Evolutionary conservation across 2,113 vertebrate genomes (phyloP).

Genomic region (Zosterops japonicus): DNA sequence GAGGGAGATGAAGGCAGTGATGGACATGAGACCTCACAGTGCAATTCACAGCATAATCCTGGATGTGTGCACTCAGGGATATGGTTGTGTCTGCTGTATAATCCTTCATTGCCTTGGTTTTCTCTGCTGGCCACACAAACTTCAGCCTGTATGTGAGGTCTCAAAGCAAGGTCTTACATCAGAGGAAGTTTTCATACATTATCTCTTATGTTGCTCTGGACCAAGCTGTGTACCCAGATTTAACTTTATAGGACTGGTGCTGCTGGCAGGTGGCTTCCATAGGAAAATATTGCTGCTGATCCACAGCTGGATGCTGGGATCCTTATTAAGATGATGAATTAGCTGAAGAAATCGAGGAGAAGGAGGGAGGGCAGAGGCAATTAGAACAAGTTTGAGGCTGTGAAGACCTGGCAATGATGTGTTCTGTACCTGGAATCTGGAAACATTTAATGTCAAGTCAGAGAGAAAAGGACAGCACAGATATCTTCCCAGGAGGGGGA

Average conservation of each 20-base stretch:
- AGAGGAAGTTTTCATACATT: neutral
- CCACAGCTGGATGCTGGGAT: neutral
- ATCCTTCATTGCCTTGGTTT: rapidly evolving
- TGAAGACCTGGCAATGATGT: neutral
- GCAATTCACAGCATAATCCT: neutral
- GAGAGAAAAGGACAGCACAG: neutral
- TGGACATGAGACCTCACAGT: neutral
- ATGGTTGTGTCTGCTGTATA: rapidly evolving
- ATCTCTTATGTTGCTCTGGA: neutral
- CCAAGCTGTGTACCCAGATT: neutral
- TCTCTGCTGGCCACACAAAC: neutral
- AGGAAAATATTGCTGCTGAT: neutral
- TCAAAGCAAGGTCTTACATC: neutral
- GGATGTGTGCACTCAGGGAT: neutral
- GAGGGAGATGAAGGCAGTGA: neutral
- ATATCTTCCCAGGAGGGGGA: neutral
- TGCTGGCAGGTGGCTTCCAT: neutral
- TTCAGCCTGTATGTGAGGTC: neutral
- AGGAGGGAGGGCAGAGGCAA: neutral
- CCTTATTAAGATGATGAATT: neutral
- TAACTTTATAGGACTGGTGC: neutral
- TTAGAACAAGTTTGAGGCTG: neutral
- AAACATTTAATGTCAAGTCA: neutral
- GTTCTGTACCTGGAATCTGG: neutral
- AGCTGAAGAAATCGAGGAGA: neutral